Conservation (phyloP, 2,113 vertebrate species). For the Recurvirostra avosetta region DNA sequence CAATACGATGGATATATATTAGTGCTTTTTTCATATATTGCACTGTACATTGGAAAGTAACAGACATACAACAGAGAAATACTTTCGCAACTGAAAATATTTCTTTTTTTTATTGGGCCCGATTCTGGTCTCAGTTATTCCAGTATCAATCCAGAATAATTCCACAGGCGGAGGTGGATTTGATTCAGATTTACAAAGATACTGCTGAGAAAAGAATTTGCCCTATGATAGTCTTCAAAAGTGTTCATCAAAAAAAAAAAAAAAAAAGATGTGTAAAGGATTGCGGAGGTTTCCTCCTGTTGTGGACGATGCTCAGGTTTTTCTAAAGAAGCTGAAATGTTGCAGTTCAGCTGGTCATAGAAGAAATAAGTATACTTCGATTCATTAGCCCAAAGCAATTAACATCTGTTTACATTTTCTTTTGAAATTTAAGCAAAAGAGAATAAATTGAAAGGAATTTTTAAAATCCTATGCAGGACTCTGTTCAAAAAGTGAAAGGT, state of each 20-base stretch:
- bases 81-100: background rate
- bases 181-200: background rate
- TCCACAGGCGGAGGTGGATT: background rate
- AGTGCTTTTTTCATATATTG: conserved; percentile 18
- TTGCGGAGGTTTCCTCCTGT: background rate
- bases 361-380: background rate
- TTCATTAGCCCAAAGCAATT: background rate
- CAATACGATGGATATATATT: background rate
- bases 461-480: background rate
- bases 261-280: background rate
- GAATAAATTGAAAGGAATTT: background rate
- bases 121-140: background rate
- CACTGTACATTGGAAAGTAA: conserved; percentile 16
- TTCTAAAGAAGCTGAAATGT: background rate
- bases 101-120: background rate
- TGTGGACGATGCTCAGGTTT: background rate
- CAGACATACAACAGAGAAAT: background rate
- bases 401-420: conserved; percentile 45
- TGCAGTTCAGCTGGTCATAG: background rate
- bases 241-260: background rate
- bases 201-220: background rate
- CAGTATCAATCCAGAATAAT: background rate
- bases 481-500: conserved; percentile 14
- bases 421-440: background rate
- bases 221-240: background rate